Conservation (phyloP, 2,797 vertebrate species). For the Hapalemur alaotrensis region DNA sequence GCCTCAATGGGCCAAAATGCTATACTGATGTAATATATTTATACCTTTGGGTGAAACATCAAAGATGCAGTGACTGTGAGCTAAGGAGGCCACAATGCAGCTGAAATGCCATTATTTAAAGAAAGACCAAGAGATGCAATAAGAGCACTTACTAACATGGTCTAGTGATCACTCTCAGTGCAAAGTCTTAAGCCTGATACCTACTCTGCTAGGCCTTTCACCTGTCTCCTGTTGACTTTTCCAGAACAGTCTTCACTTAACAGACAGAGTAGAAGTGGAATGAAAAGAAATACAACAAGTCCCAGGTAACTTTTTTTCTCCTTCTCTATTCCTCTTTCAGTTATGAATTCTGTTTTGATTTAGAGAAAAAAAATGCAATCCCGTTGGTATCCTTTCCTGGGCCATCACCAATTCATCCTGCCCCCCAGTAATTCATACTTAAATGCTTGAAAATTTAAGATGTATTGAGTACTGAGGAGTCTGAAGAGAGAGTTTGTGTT, state of each 20-base stretch:
- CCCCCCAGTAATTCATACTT: background rate
- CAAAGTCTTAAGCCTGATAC: background rate
- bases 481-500: conserved; percentile 2
- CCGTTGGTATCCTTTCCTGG: background rate
- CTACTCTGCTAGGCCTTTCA: background rate
- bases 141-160: background rate
- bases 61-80: background rate
- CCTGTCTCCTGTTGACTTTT: background rate
- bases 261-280: background rate
- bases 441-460: background rate
- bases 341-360: background rate
- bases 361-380: background rate
- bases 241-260: background rate
- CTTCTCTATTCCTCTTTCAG: background rate
- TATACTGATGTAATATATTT: background rate
- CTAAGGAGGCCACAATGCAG: background rate
- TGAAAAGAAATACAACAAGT: background rate
- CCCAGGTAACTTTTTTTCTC: background rate
- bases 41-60: background rate
- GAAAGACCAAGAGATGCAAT: background rate
- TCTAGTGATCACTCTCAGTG: background rate
- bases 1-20: background rate
- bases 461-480: background rate
- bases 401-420: background rate
- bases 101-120: background rate